A percentile compares a stretch with the other conserved stretches of the same genome.
Evolutionary conservation across 2,113 vertebrate genomes (phyloP).

Genomic region (Glaucomys volans): DNA sequence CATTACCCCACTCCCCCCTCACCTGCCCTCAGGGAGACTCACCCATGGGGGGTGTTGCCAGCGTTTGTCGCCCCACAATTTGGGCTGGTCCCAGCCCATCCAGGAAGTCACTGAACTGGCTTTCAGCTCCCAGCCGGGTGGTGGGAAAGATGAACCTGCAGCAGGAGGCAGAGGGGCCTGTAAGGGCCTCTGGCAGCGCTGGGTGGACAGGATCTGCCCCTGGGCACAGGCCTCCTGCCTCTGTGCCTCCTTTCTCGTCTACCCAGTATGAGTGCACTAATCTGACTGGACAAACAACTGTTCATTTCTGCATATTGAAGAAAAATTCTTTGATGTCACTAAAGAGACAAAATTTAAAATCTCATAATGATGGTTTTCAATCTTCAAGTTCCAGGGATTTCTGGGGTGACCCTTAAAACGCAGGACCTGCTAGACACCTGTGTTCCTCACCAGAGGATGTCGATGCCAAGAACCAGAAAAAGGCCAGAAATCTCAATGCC

Average conservation of each 20-base stretch:
- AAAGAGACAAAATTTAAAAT: background rate
- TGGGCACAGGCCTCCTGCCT: background rate
- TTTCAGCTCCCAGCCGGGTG: constrained; percentile 94
- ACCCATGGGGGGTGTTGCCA: constrained; percentile 98
- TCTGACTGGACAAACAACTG: background rate
- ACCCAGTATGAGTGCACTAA: background rate
- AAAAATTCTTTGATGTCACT: constrained; percentile 45
- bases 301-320: background rate
- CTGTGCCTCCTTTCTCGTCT: constrained; percentile 9
- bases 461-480: constrained; percentile 32
- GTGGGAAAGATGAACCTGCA: constrained; percentile 97
- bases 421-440: background rate
- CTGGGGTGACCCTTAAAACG: background rate
- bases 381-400: constrained; percentile 18
- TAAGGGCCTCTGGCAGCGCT: background rate
- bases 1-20: background rate
- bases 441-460: background rate
- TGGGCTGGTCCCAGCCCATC: constrained; percentile 98
- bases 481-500: background rate
- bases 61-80: constrained; percentile 96
- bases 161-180: background rate
- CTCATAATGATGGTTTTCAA: background rate
- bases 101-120: constrained; percentile 98
- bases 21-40: constrained; percentile 75
- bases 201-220: background rate